Conservation (phyloP, 2,797 vertebrate species). For the Neopelma chrysocephalum region DNA sequence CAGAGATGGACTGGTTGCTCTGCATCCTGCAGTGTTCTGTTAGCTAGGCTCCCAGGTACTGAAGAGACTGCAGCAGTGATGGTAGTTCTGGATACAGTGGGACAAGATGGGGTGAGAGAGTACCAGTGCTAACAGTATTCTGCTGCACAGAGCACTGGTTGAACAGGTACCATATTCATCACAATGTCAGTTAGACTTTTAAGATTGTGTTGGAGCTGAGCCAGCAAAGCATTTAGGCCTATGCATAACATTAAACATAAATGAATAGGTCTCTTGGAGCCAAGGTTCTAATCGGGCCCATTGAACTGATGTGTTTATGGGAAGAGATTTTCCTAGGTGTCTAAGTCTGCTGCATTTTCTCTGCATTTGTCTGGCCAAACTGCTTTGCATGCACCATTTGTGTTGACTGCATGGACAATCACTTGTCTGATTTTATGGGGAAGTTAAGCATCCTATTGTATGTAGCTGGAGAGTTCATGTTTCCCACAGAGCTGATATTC, state of each 20-base stretch:
- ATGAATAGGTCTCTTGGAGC: background rate
- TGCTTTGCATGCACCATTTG: slow-evolving; percentile 59
- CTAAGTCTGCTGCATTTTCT: slow-evolving; percentile 25
- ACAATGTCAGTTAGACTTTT: background rate
- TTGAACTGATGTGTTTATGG: background rate
- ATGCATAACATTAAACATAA: background rate
- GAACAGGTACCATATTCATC: background rate
- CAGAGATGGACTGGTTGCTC: background rate
- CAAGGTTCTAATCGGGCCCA: background rate
- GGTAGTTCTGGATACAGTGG: background rate
- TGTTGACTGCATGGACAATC: slow-evolving; percentile 36
- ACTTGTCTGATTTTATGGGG: background rate
- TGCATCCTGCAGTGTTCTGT: background rate
- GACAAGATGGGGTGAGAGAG: background rate
- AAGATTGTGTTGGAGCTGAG: background rate
- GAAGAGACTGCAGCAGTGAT: background rate
- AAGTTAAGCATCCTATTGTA: background rate
- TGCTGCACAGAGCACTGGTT: background rate
- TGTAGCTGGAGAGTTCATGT: background rate
- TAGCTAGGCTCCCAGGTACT: background rate
- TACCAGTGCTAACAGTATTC: background rate
- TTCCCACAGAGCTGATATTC: background rate
- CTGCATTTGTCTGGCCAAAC: slow-evolving; percentile 37
- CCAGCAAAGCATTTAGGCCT: background rate
- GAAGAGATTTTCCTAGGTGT: background rate